phyloP scores from a whole-genome alignment of 2,113 vertebrate species.

The Formicarius rufipectus region DNA sequence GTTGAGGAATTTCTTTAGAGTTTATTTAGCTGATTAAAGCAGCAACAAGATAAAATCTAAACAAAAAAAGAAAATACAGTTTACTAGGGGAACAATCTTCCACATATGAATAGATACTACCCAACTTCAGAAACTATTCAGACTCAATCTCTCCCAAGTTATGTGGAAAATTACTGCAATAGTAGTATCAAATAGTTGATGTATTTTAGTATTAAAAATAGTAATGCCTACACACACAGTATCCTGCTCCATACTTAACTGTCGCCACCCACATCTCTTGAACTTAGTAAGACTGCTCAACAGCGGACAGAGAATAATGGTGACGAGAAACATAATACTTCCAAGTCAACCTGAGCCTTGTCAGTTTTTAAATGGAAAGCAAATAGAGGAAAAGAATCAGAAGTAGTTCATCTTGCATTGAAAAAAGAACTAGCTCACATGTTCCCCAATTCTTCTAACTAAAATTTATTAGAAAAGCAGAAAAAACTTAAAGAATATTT shows the following conservation, averaged over 20 bases:
- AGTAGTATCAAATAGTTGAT: background rate
- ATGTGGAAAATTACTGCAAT: background rate
- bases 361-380: background rate
- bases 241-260: background rate
- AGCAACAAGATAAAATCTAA: background rate
- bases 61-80: background rate
- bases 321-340: background rate
- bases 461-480: background rate
- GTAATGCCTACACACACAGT: background rate
- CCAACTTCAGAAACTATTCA: background rate
- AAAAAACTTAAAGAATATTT: background rate
- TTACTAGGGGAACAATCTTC: background rate
- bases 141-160: background rate
- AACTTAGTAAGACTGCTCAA: background rate
- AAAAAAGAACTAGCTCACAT: background rate
- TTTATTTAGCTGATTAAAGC: background rate
- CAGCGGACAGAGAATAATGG: background rate
- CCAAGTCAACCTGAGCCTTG: background rate
- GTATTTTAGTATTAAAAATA: background rate
- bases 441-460: background rate
- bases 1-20: background rate
- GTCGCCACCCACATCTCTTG: background rate
- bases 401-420: background rate
- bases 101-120: background rate
- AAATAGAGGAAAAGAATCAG: background rate